These are phyloP conservation scores for Andrena hattorfiana DNA, from an alignment of 2,888 invertebrate genomes.

Conservation along the genomic window DNA sequence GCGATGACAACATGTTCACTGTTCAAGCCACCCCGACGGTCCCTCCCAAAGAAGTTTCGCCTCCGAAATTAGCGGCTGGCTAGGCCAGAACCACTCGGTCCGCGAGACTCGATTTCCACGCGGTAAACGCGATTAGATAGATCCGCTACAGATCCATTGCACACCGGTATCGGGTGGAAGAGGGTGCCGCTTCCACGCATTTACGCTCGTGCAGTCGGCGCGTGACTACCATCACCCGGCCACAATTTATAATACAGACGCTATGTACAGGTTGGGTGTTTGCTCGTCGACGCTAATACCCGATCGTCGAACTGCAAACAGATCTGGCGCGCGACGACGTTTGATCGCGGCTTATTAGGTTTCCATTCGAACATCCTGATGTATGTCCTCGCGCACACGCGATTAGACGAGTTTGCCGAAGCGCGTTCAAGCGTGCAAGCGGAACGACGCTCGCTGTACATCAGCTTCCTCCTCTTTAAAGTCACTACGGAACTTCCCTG, in stretches of 20 bases:
- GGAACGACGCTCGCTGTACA: background rate
- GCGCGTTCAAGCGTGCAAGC: background rate
- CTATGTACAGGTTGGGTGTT: conserved; percentile 73
- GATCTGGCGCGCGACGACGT: conserved; percentile 23
- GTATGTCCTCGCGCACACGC: background rate
- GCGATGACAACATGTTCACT: background rate
- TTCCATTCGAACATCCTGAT: background rate
- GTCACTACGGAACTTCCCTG: background rate
- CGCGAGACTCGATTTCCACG: conserved; percentile 46
- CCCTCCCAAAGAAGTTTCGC: background rate
- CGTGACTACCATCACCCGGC: conserved; percentile 65
- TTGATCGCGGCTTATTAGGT: conserved; percentile 8
- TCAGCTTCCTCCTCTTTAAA: background rate
- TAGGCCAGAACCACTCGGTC: conserved; percentile 25
- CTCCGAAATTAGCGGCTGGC: background rate
- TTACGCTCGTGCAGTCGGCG: conserved; percentile 39
- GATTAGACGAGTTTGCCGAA: background rate
- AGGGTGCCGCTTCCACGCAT: conserved; percentile 22
- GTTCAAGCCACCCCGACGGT: background rate
- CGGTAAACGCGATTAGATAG: conserved; percentile 37
- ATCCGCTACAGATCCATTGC: conserved; percentile 6
- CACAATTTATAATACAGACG: conserved; percentile 76
- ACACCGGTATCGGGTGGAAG: conserved; percentile 22
- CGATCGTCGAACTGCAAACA: conserved; percentile 40
- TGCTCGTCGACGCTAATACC: conserved; percentile 64